phyloP scores from a whole-genome alignment of 2,113 vertebrate species.

The Addax nasomaculatus region DNA sequence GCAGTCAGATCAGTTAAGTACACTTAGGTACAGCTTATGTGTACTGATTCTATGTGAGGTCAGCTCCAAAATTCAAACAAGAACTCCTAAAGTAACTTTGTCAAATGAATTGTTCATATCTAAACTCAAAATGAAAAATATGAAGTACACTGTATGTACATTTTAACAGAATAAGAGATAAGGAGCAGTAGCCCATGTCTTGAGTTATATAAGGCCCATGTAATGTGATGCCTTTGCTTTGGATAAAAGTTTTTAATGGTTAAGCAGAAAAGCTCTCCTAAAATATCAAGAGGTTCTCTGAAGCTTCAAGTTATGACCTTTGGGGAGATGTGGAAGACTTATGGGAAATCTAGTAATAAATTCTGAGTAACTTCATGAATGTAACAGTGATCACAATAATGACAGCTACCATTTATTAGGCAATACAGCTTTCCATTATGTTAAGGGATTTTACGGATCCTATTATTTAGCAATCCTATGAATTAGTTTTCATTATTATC shows the following conservation, averaged over 20 bases:
- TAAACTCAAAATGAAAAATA: neutral
- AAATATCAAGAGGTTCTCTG: neutral
- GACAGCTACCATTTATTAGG: neutral
- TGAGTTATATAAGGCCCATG: neutral
- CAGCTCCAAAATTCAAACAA: neutral
- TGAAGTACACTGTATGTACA: neutral
- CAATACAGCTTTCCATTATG: neutral
- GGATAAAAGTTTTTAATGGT: neutral
- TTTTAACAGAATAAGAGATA: neutral
- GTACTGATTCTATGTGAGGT: neutral
- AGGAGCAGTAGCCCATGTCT: neutral
- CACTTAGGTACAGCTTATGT: neutral
- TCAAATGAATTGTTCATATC: neutral
- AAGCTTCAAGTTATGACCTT: neutral
- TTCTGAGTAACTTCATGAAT: neutral
- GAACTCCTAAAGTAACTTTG: slow-evolving; percentile 21
- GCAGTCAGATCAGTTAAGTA: neutral
- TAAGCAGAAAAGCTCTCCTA: neutral
- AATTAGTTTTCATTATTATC: slow-evolving; percentile 18
- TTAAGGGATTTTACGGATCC: neutral
- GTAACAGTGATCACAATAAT: neutral
- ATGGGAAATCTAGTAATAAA: neutral
- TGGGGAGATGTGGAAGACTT: neutral
- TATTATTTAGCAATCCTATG: neutral
- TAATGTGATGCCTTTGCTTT: neutral